phyloP scores from a whole-genome alignment of 2,888 invertebrate genomes.

The Brachynemurus nebulosus region DNA sequence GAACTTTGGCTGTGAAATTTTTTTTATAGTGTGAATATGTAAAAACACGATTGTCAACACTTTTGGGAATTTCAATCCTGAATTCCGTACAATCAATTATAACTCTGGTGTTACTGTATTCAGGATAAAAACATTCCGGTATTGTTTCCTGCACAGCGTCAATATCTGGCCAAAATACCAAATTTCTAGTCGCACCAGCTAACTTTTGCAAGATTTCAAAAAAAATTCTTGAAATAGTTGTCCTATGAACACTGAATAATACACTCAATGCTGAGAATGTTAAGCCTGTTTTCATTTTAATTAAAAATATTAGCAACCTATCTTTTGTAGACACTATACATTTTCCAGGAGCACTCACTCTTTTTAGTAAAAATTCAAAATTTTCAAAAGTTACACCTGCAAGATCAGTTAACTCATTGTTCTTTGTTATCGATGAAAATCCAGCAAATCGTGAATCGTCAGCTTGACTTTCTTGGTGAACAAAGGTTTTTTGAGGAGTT shows the following conservation, averaged over 20 bases:
- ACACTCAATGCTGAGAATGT: slow-evolving; percentile 15
- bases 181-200: slow-evolving; percentile 12
- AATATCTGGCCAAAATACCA: slow-evolving; percentile 9
- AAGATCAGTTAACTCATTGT: too few relatives aligned
- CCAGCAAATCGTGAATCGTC: too few relatives aligned
- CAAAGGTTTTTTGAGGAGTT: too few relatives aligned
- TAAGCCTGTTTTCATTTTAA: too few relatives aligned
- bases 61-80: slow-evolving; percentile 9
- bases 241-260: slow-evolving; percentile 15
- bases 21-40: slow-evolving; percentile 13
- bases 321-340: slow-evolving; percentile 7
- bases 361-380: slow-evolving; percentile 16
- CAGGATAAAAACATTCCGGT: too few relatives aligned
- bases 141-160: slow-evolving; percentile 8
- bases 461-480: too few relatives aligned
- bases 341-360: slow-evolving; percentile 7
- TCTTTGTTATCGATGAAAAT: too few relatives aligned
- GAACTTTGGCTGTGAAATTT: slow-evolving; percentile 14
- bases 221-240: slow-evolving; percentile 17
- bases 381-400: slow-evolving; percentile 13
- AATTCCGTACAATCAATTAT: slow-evolving; percentile 12
- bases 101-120: slow-evolving; percentile 9
- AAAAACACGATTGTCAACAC: too few relatives aligned
- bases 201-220: slow-evolving; percentile 10
- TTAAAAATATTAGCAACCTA: slow-evolving; percentile 13